Evolutionary conservation across 2,797 vertebrate species (phyloP).

Genomic region (Falco peregrinus): DNA sequence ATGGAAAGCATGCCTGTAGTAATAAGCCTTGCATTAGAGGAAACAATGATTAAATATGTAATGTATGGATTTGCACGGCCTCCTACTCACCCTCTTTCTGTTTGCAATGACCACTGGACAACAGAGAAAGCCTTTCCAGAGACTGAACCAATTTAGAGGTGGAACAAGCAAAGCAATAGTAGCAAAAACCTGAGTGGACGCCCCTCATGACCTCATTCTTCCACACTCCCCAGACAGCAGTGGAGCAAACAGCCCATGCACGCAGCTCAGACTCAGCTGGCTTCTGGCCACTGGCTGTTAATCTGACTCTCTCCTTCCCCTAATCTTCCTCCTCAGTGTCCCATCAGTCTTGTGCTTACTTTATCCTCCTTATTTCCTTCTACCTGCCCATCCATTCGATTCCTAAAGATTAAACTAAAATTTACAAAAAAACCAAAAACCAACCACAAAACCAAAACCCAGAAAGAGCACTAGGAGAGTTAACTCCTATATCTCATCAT

Average conservation of each 20-base stretch:
- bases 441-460: neutral
- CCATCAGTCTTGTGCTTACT: neutral
- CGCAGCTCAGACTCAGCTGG: neutral
- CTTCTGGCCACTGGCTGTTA: neutral
- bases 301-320: neutral
- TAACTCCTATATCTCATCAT: neutral
- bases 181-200: neutral
- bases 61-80: neutral
- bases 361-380: neutral
- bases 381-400: neutral
- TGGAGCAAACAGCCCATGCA: neutral
- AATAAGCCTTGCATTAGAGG: constrained; percentile 5
- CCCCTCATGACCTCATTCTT: neutral
- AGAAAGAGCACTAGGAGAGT: neutral
- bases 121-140: neutral
- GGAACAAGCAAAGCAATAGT: neutral
- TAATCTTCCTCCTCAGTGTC: neutral
- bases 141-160: neutral
- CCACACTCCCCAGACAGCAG: rapidly evolving
- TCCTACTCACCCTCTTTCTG: neutral
- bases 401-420: neutral
- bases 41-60: neutral
- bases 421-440: neutral
- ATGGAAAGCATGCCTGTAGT: constrained; percentile 12
- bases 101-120: neutral